Evolutionary conservation across 2,888 invertebrate species (phyloP).

Genomic region (Dynastes maya): DNA sequence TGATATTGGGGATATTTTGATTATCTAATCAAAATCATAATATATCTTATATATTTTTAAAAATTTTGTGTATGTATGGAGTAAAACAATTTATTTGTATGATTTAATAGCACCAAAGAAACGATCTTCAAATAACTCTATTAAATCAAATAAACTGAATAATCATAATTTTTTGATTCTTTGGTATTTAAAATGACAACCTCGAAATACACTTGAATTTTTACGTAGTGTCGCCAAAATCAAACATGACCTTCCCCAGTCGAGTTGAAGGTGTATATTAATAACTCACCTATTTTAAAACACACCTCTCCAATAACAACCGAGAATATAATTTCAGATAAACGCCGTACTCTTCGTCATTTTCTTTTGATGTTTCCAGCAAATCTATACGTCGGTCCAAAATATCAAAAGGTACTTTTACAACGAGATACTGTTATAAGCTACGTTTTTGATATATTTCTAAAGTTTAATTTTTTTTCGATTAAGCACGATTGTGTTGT

Average conservation of each 20-base stretch:
- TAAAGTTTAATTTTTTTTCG: neutral
- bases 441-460: too few relatives aligned
- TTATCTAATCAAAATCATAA: too few relatives aligned
- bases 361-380: constrained; percentile 14
- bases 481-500: neutral
- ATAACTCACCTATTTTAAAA: constrained; percentile 50
- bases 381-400: neutral
- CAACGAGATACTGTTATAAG: too few relatives aligned
- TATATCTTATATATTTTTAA: too few relatives aligned
- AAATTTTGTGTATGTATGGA: too few relatives aligned
- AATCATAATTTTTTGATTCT: neutral
- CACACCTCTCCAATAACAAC: constrained; percentile 46
- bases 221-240: constrained; percentile 32
- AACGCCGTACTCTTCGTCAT: constrained; percentile 4
- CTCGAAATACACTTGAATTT: constrained; percentile 27
- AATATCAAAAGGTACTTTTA: too few relatives aligned
- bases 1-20: too few relatives aligned
- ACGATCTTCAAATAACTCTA: too few relatives aligned
- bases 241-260: constrained; percentile 52
- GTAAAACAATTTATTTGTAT: too few relatives aligned
- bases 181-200: neutral
- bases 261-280: constrained; percentile 51
- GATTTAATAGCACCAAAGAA: too few relatives aligned
- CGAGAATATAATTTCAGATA: constrained; percentile 29
- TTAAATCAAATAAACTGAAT: too few relatives aligned